These are phyloP conservation scores for Bombus superbus DNA, from an alignment of 1,140 invertebrate genomes.

Conservation along the genomic window DNA sequence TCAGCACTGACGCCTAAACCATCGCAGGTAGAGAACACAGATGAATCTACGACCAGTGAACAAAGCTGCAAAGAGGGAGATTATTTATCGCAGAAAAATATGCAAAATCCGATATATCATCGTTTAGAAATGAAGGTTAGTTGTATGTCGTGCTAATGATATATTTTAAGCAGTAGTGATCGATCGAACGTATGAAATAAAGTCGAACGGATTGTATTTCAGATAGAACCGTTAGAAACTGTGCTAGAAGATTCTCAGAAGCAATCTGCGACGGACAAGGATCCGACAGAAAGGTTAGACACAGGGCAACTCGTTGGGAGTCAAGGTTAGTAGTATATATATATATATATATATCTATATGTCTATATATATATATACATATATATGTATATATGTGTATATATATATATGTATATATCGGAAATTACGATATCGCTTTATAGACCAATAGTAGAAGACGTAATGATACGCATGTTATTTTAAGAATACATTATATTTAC, in stretches of 20 bases:
- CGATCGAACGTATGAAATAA: background rate
- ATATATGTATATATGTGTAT: no score
- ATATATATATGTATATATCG: slow-evolving; percentile 7
- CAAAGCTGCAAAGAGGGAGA: slow-evolving; percentile 72
- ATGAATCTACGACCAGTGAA: slow-evolving; percentile 73
- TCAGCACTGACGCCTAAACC: slow-evolving; percentile 71
- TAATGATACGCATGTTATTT: background rate
- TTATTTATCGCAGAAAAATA: slow-evolving; percentile 54
- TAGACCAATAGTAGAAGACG: background rate
- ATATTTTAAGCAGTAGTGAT: no score
- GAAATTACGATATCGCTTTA: background rate
- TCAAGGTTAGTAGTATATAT: slow-evolving; percentile 70
- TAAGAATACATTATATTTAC: background rate
- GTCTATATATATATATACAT: no score
- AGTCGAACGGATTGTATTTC: slow-evolving; percentile 33
- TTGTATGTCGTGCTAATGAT: background rate
- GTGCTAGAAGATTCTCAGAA: slow-evolving; percentile 70
- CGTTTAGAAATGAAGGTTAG: slow-evolving; percentile 79
- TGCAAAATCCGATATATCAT: slow-evolving; percentile 73
- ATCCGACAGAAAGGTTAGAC: slow-evolving; percentile 69
- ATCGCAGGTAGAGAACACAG: slow-evolving; percentile 62
- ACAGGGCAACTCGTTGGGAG: slow-evolving; percentile 68
- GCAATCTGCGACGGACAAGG: slow-evolving; percentile 62
- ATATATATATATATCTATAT: no score
- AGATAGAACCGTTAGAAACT: slow-evolving; percentile 78